phyloP scores from a whole-genome alignment of 2,797 vertebrate genomes.

The Pampus argenteus region DNA sequence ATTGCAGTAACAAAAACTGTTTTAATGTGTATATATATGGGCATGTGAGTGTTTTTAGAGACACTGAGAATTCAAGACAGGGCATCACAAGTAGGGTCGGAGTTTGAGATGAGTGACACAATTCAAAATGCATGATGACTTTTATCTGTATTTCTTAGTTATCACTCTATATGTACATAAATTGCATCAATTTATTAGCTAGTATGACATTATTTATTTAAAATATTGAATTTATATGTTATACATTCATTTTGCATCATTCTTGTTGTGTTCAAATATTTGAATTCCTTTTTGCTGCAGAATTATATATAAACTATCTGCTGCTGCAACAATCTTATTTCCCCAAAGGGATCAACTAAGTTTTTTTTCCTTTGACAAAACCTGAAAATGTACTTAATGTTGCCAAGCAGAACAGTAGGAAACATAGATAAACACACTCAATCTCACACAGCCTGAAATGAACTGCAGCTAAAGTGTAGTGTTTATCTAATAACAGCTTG shows the following conservation, averaged over 20 bases:
- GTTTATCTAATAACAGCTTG: slow-evolving; percentile 44
- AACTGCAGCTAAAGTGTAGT: slow-evolving; percentile 37
- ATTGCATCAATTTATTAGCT: too few species aligned
- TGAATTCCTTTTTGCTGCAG: neutral
- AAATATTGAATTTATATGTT: neutral
- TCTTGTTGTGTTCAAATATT: neutral
- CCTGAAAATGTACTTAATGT: neutral
- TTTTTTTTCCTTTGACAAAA: neutral
- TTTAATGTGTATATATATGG: too few species aligned
- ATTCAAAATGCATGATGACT: neutral
- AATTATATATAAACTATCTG: neutral
- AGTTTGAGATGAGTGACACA: too few species aligned
- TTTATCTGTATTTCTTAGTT: neutral
- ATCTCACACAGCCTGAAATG: slow-evolving; percentile 21
- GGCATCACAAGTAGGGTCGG: neutral
- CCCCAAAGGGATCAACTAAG: neutral
- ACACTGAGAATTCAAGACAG: too few species aligned
- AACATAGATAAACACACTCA: neutral
- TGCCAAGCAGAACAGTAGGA: neutral
- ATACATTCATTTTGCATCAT: neutral
- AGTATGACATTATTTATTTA: neutral
- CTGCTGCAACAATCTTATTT: neutral
- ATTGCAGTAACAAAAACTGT: too few species aligned
- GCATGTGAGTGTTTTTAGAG: too few species aligned
- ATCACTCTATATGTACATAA: neutral